Base-by-base conservation (phyloP, 2,113 vertebrate genomes). In the Ceyx melanurus region DNA sequence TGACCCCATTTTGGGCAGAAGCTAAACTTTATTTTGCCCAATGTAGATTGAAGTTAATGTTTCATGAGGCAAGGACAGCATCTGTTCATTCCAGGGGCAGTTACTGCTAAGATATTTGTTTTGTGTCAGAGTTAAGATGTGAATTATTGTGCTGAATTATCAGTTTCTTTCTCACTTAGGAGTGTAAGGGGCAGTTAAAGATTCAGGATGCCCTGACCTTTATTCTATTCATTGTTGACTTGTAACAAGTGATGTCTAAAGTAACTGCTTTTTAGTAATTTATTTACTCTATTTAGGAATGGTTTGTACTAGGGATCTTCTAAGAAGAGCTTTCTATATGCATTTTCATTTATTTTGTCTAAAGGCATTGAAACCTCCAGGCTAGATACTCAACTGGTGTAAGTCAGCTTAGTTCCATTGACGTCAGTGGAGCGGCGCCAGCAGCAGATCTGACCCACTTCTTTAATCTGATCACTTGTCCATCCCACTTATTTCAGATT, bases 381-480 rank as follows among this genome's bases (percentile, higher is more conserved):
- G 70, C 77, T 65, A 86, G 96, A 75, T 86, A 84, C 50, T 95
- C 92, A 75, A 74, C 42, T 93, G 88, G 93, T 92, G 58, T 87
- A 96, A 96, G 92, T 94, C 95, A 95, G 91, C 91, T 95, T 96
- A 96, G 78, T 93, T 73, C 86, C 51, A 91, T 62, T 95, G 95
- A 96, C 90, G 96, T 95, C 95, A 96, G 90, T 96, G 92, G 92
- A 93, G 81, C 7, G 1, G 71, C 0, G 51, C 81, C 89, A 93
- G 81, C 7, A 1, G 73, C 89, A 92, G 91, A 82, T 87, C 92
- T 94, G 96, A 89, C 94, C 95, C 92, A 93, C 74, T 96, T 96
- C 81, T 90, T 96, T 96, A 96, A 96, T 94, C 95, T 96, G 83
- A 94, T 96, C 86, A 50, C 76, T 91, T 90, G 68, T 96, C 92